Evolutionary conservation across 2,797 vertebrate genomes (phyloP), one percentile per base, ranked within the genome.

Genomic region (Helostoma temminkii): DNA sequence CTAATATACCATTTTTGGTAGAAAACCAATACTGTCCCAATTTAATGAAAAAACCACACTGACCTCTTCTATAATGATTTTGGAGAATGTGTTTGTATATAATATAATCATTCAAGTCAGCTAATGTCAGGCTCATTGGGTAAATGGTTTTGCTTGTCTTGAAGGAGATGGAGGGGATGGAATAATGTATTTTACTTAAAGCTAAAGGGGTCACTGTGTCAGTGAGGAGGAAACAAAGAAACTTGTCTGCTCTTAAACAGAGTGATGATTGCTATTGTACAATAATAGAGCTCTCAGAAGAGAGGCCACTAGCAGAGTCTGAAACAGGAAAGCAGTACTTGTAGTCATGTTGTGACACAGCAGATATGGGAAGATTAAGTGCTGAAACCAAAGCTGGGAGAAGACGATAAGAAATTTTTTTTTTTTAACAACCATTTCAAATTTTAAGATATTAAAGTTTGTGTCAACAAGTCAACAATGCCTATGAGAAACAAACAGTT

Each of bases 341-440:
- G 5, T 30, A 78, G 67, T 50, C 58, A 50, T 82, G 80, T 85
- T 89, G 82, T 82, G 80, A 82, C 78, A 83, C 54, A 54, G 69
- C 63, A 86, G 82, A 91, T 88, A 78, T 52, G 24, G 39, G 45
- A 70, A 86, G 85, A 88, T 85, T 80, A 85, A 83, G 74, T 59
- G 75, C 73, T 79, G 70, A 83, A 87, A 86, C 66, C 71, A 84
- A 82, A 81, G 81, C 86, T 78, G 82, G 76, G 61, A 78, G 64
- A 57, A 66, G 48, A 75, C n/a, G 76, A 87, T 83, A 89, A 77
- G 74, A 37, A 66, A 74, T 74, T 66, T 71, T 62, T 66, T 37
- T 64, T 67, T 54, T 49, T 36, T 56, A 42, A 41, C 47, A 76
- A 58, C 69, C 74, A 53, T 70, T 58, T 64, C 50, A 25, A 76